Conservation (phyloP, 2,888 invertebrate species). For the Drosophila macrospina region DNA sequence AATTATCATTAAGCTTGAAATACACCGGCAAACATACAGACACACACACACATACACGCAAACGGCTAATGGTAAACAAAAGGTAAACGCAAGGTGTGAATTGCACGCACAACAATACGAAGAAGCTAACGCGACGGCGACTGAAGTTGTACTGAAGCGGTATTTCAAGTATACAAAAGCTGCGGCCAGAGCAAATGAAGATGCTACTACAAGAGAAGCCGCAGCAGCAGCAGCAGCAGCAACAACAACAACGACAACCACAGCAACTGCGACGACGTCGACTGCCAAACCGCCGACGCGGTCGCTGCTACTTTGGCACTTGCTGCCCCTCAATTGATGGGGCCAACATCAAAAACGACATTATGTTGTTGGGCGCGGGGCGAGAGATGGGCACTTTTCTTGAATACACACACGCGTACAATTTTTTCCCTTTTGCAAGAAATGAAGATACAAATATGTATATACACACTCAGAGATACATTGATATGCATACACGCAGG, state of each 20-base stretch:
- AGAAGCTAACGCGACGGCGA: conserved; percentile 67
- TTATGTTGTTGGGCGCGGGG: conserved; percentile 2
- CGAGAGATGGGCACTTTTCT: conserved; percentile 72
- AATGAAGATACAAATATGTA: conserved; percentile 51
- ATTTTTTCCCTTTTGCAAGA: conserved; percentile 63
- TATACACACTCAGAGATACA: conserved; percentile 42
- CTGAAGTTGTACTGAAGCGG: conserved; percentile 77
- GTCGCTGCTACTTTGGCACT: conserved; percentile 60
- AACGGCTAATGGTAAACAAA: conserved; percentile 61
- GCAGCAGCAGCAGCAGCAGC: conserved; percentile 18
- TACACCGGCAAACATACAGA: conserved; percentile 46
- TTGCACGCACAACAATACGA: conserved; percentile 34
- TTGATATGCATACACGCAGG: conserved; percentile 46
- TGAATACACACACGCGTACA: conserved; percentile 65
- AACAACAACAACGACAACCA: conserved; percentile 21
- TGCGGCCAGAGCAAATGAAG: conserved; percentile 63
- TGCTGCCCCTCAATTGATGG: conserved; percentile 59
- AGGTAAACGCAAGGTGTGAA: conserved; percentile 59
- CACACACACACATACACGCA: conserved; percentile 29
- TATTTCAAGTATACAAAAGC: conserved; percentile 80
- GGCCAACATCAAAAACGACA: conserved; percentile 35
- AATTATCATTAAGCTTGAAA: conserved; percentile 69
- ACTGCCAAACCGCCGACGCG: conserved; percentile 34
- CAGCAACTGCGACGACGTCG: conserved; percentile 15
- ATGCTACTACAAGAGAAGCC: conserved; percentile 51